Base-by-base conservation (phyloP, 2,797 vertebrate genomes). In the Typhlichthys eigenmanni region DNA sequence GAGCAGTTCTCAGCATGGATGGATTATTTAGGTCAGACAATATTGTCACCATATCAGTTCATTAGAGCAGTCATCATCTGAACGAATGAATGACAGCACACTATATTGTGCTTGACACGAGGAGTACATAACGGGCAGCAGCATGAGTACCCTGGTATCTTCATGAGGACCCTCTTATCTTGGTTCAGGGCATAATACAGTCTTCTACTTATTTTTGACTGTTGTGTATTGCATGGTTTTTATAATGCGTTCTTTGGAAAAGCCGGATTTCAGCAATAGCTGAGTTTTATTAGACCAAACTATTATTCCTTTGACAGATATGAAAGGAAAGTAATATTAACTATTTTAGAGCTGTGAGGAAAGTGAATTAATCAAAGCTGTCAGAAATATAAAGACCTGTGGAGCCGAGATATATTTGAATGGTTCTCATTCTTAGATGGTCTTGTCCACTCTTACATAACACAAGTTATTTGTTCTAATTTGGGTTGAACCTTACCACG, bases 31-130 rank as follows among this genome's bases (percentile, higher is more conserved):
- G 38, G 38, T 43, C 38, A 43, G 47, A 58, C n/a, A 58, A 13
- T 29, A n/a, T 45, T 65, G 53, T 71, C 76, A 82, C 78, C 65
- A 60, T 58, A 51, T 50, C 48, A 52, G 73, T 62, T 81, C 67
- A 83, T 86, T 71, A 67, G 19, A 75, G n/a, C 24, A 56, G 49
- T 67, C 47, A 62, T 67, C 74, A 50, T 76, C 60, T 71, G 64
- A 74, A 64, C 58, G 57, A 57, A 11, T 84, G 76, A 86, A 74
- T 81, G 83, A 83, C 81, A 79, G 64, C 58, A 61, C 46, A 58
- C 43, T 47, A 55, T 58, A 82, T 84, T 61, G 63, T 63, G 61
- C 68, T 62, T 85, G 84, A 83, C 76, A 49, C 55, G 57, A 64
- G 50, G 60, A 81, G 69, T 72, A 75, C 68, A 71, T 71, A 56